Evolutionary conservation across 2,888 invertebrate genomes (phyloP).

Genomic region (Thymelicus acteon): DNA sequence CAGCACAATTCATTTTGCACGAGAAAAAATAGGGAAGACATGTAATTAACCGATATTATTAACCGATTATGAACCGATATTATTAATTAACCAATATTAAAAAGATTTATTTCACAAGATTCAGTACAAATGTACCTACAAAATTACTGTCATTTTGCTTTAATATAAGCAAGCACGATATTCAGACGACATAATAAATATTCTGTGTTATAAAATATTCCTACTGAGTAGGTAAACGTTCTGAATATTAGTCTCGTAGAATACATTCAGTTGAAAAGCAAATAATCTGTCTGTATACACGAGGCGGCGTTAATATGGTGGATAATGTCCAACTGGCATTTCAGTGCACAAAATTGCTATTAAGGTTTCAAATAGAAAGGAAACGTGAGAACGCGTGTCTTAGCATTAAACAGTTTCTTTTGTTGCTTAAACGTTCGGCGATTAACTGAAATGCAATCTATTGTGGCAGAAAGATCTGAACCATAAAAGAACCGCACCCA

Average conservation of each 20-base stretch:
- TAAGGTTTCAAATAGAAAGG: conserved; percentile 60
- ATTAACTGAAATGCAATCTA: conserved; percentile 64
- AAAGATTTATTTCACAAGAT: conserved; percentile 18
- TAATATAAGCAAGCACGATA: conserved; percentile 1
- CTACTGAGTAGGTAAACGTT: conserved; percentile 2
- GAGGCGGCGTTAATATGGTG: conserved; percentile 51
- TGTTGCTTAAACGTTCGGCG: conserved; percentile 69
- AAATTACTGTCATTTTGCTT: conserved; percentile 3
- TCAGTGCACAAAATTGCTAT: conserved; percentile 52
- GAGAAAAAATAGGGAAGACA: no score
- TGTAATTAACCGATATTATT: no score
- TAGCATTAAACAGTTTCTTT: conserved; percentile 79
- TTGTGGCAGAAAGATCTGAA: conserved; percentile 57
- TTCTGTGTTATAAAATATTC: not conserved
- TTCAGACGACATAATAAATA: conserved; percentile 6
- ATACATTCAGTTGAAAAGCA: conserved; percentile 25
- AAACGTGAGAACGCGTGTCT: conserved; percentile 72
- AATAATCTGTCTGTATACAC: conserved; percentile 34
- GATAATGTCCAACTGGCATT: conserved; percentile 52
- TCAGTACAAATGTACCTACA: not conserved
- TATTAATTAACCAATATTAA: no score
- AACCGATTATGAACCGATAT: no score
- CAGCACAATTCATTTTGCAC: no score
- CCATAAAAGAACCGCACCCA: conserved; percentile 52
- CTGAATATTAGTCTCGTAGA: conserved; percentile 14